Conservation (phyloP, 2,113 vertebrate genomes). For the Laterallus jamaicensis region DNA sequence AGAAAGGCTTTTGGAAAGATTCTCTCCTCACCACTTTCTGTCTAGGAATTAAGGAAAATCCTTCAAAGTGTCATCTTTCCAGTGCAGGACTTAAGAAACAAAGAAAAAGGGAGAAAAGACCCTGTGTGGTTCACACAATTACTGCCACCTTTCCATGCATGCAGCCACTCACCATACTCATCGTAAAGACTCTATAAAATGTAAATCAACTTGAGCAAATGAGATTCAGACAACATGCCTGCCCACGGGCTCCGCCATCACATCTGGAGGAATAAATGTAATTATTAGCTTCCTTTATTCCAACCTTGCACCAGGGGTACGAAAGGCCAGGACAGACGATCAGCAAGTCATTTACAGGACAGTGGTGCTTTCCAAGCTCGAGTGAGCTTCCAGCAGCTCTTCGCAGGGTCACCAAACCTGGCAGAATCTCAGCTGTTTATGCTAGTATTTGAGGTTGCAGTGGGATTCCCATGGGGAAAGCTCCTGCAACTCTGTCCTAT, state of each 20-base stretch:
- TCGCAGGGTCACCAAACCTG: background rate
- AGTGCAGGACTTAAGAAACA: background rate
- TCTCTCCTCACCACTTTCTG: background rate
- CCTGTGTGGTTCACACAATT: background rate
- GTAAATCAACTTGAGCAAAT: background rate
- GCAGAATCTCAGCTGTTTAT: slow-evolving; percentile 26
- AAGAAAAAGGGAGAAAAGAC: background rate
- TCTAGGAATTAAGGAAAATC: background rate
- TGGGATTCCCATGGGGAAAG: background rate
- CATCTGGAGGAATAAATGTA: background rate
- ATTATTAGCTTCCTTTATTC: slow-evolving; percentile 8
- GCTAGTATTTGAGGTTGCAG: slow-evolving; percentile 1
- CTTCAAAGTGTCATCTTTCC: background rate
- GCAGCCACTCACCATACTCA: background rate
- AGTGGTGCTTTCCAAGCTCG: background rate
- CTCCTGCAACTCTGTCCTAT: background rate
- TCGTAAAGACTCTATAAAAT: background rate
- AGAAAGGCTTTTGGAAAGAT: background rate
- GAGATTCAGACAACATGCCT: background rate
- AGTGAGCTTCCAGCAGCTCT: background rate
- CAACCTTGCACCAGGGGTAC: background rate
- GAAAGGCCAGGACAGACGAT: background rate
- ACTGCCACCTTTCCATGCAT: background rate
- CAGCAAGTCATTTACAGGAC: background rate
- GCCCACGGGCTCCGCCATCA: background rate